A percentile compares a stretch with the other conserved stretches of the same genome.
Conservation (phyloP, 1,140 invertebrate species). For the Kradibia gibbosae region DNA sequence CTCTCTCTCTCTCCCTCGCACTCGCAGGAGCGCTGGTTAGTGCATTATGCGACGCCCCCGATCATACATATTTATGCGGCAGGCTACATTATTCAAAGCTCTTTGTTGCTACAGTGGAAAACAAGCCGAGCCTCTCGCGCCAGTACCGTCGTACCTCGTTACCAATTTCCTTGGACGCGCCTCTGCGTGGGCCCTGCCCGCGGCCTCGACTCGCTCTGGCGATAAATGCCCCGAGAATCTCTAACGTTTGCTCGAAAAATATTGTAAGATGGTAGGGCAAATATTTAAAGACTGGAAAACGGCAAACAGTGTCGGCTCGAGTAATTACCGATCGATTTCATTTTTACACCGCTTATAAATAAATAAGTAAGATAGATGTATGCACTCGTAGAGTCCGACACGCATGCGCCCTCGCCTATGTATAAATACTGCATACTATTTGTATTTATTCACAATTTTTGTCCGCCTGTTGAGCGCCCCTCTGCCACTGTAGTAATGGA, state of each 20-base stretch:
- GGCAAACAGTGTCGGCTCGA: neutral
- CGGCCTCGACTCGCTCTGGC: neutral
- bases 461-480: neutral
- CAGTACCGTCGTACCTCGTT: neutral
- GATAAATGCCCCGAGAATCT: neutral
- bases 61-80: slow-evolving; percentile 11
- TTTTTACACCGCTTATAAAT: neutral
- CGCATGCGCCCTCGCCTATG: too few relatives aligned
- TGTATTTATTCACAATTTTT: slow-evolving; percentile 1
- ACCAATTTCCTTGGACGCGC: too few relatives aligned
- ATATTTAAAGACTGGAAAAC: slow-evolving; percentile 17
- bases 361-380: neutral
- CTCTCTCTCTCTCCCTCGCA: too few relatives aligned
- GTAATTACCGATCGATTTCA: slow-evolving; percentile 16
- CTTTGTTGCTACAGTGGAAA: neutral
- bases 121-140: neutral
- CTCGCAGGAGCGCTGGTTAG: neutral
- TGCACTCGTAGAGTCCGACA: too few relatives aligned
- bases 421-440: neutral
- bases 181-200: neutral
- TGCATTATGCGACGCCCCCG: neutral
- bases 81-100: neutral
- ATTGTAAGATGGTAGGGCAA: slow-evolving; percentile 15
- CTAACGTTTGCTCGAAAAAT: slow-evolving; percentile 15
- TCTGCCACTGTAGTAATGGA: neutral